Percentiles rank a stretch among this genome's conserved stretches.
phyloP scores from a whole-genome alignment of 1,140 invertebrate species.

The Aporrectodea caliginosa region DNA sequence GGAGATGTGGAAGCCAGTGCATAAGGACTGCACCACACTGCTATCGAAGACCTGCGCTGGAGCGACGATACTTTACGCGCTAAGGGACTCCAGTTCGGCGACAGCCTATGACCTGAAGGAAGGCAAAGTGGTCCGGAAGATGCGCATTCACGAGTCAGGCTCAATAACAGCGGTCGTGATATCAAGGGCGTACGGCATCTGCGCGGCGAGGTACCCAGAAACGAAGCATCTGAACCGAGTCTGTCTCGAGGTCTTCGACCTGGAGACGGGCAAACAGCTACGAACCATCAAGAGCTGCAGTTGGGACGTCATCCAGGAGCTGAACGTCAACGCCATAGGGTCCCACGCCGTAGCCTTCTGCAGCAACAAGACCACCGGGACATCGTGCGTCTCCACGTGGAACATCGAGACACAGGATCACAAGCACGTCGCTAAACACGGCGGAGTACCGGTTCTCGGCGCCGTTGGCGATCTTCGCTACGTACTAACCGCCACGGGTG shows the following conservation, averaged over 20 bases:
- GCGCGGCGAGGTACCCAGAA: constrained; percentile 46
- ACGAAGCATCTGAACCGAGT: constrained; percentile 47
- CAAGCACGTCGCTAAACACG: constrained; percentile 52
- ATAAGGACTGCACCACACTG: background rate
- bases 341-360: constrained; percentile 47
- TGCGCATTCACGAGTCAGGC: constrained; percentile 47
- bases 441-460: constrained; percentile 41
- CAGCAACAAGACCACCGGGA: constrained; percentile 40
- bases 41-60: constrained; percentile 29
- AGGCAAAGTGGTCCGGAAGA: constrained; percentile 43
- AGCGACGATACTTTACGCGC: constrained; percentile 46
- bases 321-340: constrained; percentile 45
- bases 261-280: constrained; percentile 43
- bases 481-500: constrained; percentile 44
- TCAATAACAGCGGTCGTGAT: constrained; percentile 44
- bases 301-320: constrained; percentile 41
- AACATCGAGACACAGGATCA: constrained; percentile 55
- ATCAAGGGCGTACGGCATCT: constrained; percentile 47
- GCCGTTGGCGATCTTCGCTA: constrained; percentile 47
- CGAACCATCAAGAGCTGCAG: constrained; percentile 49
- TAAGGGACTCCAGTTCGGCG: constrained; percentile 41
- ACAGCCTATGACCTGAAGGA: constrained; percentile 42
- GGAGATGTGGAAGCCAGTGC: background rate
- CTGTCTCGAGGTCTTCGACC: constrained; percentile 49
- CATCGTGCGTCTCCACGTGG: constrained; percentile 51